Evolutionary conservation across 2,797 vertebrate species (phyloP).

Genomic region (Silurus lanzhouensis): DNA sequence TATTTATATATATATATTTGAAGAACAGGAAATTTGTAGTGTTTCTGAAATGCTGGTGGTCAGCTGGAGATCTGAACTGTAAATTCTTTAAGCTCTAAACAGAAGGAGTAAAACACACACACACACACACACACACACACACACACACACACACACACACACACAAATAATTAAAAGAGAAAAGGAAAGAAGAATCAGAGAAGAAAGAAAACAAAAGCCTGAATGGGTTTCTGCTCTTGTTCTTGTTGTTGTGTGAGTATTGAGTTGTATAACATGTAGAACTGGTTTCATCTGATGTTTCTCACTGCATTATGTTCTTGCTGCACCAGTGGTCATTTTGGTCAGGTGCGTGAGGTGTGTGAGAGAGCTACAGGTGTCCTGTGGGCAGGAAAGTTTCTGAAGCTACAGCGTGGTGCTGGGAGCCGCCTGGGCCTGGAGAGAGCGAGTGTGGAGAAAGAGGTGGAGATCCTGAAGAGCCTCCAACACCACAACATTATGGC

Average conservation of each 20-base stretch:
- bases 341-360: conserved; percentile 73
- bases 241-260: neutral
- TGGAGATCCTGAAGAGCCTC: conserved; percentile 74
- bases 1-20: too few species aligned
- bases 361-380: conserved; percentile 63
- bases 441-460: conserved; percentile 73
- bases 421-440: conserved; percentile 72
- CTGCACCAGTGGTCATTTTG: conserved; percentile 74
- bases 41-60: too few species aligned
- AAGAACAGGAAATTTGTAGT: too few species aligned
- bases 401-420: conserved; percentile 64
- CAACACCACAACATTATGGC: conserved; percentile 76
- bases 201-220: neutral
- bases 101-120: too few species aligned
- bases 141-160: too few species aligned
- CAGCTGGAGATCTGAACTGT: too few species aligned
- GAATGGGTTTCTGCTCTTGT: neutral
- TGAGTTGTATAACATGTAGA: neutral
- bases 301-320: neutral
- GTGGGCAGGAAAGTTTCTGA: conserved; percentile 79
- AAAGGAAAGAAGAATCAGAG: too few species aligned
- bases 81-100: too few species aligned
- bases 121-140: too few species aligned
- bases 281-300: neutral
- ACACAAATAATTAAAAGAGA: too few species aligned